phyloP scores from a whole-genome alignment of 2,888 invertebrate genomes.

The Ptychoptera contaminata region DNA sequence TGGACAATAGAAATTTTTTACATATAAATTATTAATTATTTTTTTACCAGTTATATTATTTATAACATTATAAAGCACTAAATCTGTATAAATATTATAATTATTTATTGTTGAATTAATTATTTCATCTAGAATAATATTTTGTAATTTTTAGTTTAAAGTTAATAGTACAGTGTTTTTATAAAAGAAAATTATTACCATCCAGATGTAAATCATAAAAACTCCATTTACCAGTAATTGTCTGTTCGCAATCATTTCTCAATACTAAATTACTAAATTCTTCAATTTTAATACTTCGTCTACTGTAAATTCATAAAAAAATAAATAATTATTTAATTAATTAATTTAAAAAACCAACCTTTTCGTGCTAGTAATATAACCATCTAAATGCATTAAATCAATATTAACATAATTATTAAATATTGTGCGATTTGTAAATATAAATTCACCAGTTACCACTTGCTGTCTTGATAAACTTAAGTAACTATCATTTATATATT shows the following conservation, averaged over 20 bases:
- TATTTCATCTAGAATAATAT: constrained; percentile 20
- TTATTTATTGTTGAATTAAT: constrained; percentile 31
- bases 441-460: constrained; percentile 27
- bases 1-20: constrained; percentile 24
- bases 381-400: constrained; percentile 21
- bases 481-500: constrained; percentile 32
- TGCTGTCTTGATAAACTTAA: constrained; percentile 36
- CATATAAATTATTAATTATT: constrained; percentile 23
- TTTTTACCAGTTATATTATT: constrained; percentile 33
- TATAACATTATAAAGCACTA: constrained; percentile 25
- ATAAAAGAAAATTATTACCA: constrained; percentile 8
- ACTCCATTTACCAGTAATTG: constrained; percentile 25
- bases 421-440: constrained; percentile 27
- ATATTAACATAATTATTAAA: constrained; percentile 23
- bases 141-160: too few species aligned
- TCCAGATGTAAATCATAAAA: constrained; percentile 15
- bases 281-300: background rate
- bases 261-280: constrained; percentile 13
- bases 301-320: background rate
- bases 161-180: too few species aligned
- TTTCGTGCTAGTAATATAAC: constrained; percentile 18
- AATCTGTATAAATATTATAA: constrained; percentile 34
- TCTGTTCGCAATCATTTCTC: constrained; percentile 29
- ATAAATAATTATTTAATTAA: background rate
- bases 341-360: constrained; percentile 17